These are phyloP conservation scores for Pteria penguin DNA, from an alignment of 2,888 invertebrate species.

Conservation along the genomic window DNA sequence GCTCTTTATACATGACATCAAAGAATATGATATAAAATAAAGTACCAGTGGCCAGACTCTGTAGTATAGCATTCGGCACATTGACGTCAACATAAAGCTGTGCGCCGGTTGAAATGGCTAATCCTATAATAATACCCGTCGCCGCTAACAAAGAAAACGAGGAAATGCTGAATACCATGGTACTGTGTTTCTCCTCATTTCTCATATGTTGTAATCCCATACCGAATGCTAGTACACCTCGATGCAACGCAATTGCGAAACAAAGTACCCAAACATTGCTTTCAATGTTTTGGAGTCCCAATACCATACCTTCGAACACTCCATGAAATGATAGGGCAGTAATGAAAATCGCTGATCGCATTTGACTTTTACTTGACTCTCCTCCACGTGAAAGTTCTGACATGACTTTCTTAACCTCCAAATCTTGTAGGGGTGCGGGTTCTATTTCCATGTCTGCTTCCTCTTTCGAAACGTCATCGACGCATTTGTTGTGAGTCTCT, in stretches of 20 bases:
- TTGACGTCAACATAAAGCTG: slow-evolving; percentile 69
- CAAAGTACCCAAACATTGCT: slow-evolving; percentile 72
- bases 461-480: slow-evolving; percentile 37
- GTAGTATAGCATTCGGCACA: slow-evolving; percentile 72
- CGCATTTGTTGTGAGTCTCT: slow-evolving; percentile 25
- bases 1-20: slow-evolving; percentile 72
- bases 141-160: slow-evolving; percentile 71
- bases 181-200: slow-evolving; percentile 68
- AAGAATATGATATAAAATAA: slow-evolving; percentile 75
- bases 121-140: slow-evolving; percentile 69
- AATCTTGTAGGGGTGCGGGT: slow-evolving; percentile 58
- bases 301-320: slow-evolving; percentile 74
- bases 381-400: slow-evolving; percentile 67
- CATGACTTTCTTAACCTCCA: slow-evolving; percentile 70
- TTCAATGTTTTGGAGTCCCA: slow-evolving; percentile 68
- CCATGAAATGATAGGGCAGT: slow-evolving; percentile 74
- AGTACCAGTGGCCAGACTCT: slow-evolving; percentile 72
- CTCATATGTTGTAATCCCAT: slow-evolving; percentile 69
- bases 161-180: slow-evolving; percentile 68
- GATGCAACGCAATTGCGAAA: slow-evolving; percentile 69
- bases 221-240: slow-evolving; percentile 71
- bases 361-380: slow-evolving; percentile 64
- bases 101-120: slow-evolving; percentile 71
- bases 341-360: slow-evolving; percentile 68
- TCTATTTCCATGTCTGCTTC: slow-evolving; percentile 54